A percentile compares a stretch with the other conserved stretches of the same genome.
These are phyloP conservation scores for Calonectris borealis DNA, from an alignment of 2,113 vertebrate species.

Conservation along the genomic window DNA sequence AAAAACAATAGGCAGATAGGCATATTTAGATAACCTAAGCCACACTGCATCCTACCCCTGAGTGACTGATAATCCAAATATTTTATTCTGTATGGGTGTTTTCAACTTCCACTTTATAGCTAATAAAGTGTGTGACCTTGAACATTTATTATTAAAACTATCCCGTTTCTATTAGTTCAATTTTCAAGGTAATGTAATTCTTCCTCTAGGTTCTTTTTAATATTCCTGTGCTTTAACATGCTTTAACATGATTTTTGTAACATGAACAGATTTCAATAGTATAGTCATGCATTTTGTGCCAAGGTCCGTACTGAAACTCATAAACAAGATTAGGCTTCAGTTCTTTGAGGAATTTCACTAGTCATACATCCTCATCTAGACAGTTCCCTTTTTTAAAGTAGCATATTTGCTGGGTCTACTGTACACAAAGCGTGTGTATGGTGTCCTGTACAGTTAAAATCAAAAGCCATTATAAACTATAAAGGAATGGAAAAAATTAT, in stretches of 20 bases:
- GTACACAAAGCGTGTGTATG: neutral
- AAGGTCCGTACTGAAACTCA: neutral
- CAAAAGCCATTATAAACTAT: neutral
- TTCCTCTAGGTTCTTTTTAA: neutral
- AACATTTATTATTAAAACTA: neutral
- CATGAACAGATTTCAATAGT: neutral
- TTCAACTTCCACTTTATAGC: neutral
- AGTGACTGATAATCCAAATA: neutral
- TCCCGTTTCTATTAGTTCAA: neutral
- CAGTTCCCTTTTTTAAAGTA: neutral
- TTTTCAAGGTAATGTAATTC: neutral
- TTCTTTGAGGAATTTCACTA: neutral
- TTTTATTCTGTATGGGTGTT: neutral
- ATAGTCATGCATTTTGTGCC: neutral
- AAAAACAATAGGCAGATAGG: neutral
- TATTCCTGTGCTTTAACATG: neutral
- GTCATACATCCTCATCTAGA: neutral
- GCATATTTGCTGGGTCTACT: neutral
- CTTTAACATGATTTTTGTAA: neutral
- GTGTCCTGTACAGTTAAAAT: neutral
- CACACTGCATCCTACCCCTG: neutral
- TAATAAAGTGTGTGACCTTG: neutral
- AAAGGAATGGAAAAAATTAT: neutral
- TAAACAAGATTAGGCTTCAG: neutral
- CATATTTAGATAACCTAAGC: neutral